phyloP scores from a whole-genome alignment of 2,888 invertebrate genomes.

The Idaea biselata region DNA sequence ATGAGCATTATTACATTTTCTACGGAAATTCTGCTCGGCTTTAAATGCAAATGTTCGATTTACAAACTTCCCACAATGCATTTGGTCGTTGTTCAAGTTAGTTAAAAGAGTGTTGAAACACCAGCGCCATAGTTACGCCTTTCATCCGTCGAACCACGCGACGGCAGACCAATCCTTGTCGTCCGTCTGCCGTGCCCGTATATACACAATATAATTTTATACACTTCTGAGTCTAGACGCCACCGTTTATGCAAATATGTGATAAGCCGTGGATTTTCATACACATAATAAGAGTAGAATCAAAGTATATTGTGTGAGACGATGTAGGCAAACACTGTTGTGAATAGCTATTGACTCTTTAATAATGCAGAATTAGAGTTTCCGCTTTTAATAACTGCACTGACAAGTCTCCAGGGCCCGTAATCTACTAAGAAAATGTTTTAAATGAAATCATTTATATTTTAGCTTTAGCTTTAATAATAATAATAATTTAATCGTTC shows the following conservation, averaged over 20 bases:
- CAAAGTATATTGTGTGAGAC: neutral
- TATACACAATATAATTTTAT: neutral
- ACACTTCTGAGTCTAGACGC: neutral
- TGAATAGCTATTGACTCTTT: neutral
- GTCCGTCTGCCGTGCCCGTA: neutral
- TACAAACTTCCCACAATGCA: too few species aligned
- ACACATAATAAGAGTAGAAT: neutral
- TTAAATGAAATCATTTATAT: too few species aligned
- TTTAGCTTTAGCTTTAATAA: too few species aligned
- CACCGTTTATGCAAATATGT: neutral
- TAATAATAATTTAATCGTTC: too few species aligned
- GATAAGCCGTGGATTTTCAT: neutral
- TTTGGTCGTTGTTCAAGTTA: too few species aligned
- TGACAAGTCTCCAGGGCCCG: too few species aligned
- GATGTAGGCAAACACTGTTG: neutral
- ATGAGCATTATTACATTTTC: too few species aligned
- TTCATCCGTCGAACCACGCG: neutral
- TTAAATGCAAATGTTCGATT: too few species aligned
- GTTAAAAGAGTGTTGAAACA: too few species aligned
- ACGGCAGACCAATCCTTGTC: neutral
- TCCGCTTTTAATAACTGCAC: too few species aligned
- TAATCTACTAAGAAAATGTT: too few species aligned
- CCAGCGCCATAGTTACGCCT: neutral
- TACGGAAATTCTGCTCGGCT: too few species aligned
- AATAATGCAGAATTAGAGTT: neutral